These are phyloP conservation scores for Lepidotrigona ventralis DNA, from an alignment of 1,140 invertebrate species.

Conservation along the genomic window DNA sequence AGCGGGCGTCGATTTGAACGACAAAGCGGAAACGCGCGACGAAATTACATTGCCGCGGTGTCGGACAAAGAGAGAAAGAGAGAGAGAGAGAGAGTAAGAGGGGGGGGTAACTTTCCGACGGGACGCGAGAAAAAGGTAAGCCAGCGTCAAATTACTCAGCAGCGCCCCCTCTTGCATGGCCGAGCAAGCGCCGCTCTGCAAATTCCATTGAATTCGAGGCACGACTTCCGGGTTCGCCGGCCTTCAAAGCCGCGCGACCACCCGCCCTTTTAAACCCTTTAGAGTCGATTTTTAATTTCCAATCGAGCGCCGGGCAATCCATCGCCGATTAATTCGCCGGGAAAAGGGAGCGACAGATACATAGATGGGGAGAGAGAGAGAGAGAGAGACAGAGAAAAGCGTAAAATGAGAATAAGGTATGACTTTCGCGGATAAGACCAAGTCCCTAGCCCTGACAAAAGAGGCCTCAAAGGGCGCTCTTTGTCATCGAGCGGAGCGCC, in stretches of 20 bases:
- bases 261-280: background rate
- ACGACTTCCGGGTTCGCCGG: conserved; percentile 1
- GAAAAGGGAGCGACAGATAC: conserved; percentile 10
- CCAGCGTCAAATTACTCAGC: conserved; percentile 6
- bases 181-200: background rate
- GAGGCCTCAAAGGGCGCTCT: conserved; percentile 51
- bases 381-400: background rate
- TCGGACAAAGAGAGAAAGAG: background rate
- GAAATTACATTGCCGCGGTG: background rate
- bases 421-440: conserved; percentile 52
- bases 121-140: background rate
- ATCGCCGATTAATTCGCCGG: conserved; percentile 38
- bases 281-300: conserved; percentile 47
- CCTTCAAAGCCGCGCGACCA: conserved; percentile 9
- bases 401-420: conserved; percentile 18
- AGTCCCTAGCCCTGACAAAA: conserved; percentile 24
- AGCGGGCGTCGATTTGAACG: background rate
- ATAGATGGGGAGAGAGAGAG: background rate
- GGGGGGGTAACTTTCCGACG: background rate
- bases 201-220: conserved; percentile 12
- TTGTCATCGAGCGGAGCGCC: conserved; percentile 64
- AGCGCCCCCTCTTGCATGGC: background rate
- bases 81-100: too few species aligned
- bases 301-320: conserved; percentile 24
- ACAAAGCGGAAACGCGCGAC: background rate